These are phyloP conservation scores for Coremacera marginata DNA, from an alignment of 2,888 invertebrate species.

Conservation along the genomic window DNA sequence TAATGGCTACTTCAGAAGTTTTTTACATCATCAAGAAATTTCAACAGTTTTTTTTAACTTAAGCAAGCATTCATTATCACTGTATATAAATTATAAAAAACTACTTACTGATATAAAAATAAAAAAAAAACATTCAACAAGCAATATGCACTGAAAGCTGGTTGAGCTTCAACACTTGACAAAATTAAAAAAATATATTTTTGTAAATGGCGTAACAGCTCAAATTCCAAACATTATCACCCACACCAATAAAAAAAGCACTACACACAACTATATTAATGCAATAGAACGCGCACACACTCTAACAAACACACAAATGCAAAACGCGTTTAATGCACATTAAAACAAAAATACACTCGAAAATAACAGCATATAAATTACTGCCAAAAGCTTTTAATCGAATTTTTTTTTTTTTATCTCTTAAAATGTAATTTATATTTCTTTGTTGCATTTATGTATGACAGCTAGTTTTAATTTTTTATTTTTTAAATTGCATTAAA, in stretches of 20 bases:
- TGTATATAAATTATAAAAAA: neutral
- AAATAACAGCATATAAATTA: constrained; percentile 16
- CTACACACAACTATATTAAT: constrained; percentile 36
- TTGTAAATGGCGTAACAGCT: constrained; percentile 52
- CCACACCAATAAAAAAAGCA: constrained; percentile 31
- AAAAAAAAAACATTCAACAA: neutral
- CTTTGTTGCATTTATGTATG: constrained; percentile 31
- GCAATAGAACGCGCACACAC: constrained; percentile 33
- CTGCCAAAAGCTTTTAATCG: constrained; percentile 31
- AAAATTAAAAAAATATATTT: neutral
- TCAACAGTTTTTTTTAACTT: constrained; percentile 5
- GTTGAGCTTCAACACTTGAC: neutral
- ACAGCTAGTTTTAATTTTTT: constrained; percentile 22
- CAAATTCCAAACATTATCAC: constrained; percentile 48
- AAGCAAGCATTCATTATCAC: no score
- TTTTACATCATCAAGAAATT: neutral
- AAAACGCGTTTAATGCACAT: neutral
- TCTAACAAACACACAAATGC: constrained; percentile 43
- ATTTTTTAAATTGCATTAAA: constrained; percentile 36
- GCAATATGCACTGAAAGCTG: constrained; percentile 18
- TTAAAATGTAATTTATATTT: constrained; percentile 9
- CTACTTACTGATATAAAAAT: neutral
- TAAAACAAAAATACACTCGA: neutral
- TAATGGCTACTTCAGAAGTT: neutral
- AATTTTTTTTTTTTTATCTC: constrained; percentile 36